Base-by-base conservation (phyloP, 2,888 invertebrate genomes). In the Asteroscopus sphinx region DNA sequence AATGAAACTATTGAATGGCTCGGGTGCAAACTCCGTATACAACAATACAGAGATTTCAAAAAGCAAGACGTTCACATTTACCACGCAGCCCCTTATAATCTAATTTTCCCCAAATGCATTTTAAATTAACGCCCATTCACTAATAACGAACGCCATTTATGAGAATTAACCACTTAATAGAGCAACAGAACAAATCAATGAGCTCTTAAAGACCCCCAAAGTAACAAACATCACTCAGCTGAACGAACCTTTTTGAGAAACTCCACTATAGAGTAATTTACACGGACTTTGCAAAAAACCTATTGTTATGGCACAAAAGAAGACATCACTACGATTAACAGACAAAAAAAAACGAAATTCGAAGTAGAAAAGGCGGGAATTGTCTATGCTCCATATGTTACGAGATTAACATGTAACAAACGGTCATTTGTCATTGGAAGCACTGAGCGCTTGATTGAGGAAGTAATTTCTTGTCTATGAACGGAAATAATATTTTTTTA, bases 401-500 rank as follows among this genome's bases (percentile, higher is more conserved):
- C 85, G 77, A 88, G 92, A 92, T 93, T 90, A 91, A 90, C 88
- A 87, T 83, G 90, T 91, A 88, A 86, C 85, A 79, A 83, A 83
- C 79, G 87, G 89, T 89, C 90, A 93, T 94, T 93, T 91, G 92
- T 93, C 94, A 93, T 89, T 86, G 83, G 80, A 68, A 70, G 77
- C 81, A 78, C 77, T 81, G 81, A 72, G 73, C 64, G 80, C 81
- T 90, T 94, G 94, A 94, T 94, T 94, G 93, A 93, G 94, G 94
- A 94, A 94, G 94, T 91, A 81, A 92, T 93, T 93, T 93, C 91
- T 90, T 83, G 84, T 86, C 80, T 87, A 83, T 83, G 84, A 90
- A 86, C 93, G 94, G 94, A 94, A 91, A 93, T 90, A 89, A 86
- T 86, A 85, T 89, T 91, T 93, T 89, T 92, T 86, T 79, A 85